A percentile compares a stretch with the other conserved stretches of the same genome.
These are phyloP conservation scores for Temnothorax curvispinosus DNA, from an alignment of 1,140 invertebrate species.

Conservation along the genomic window DNA sequence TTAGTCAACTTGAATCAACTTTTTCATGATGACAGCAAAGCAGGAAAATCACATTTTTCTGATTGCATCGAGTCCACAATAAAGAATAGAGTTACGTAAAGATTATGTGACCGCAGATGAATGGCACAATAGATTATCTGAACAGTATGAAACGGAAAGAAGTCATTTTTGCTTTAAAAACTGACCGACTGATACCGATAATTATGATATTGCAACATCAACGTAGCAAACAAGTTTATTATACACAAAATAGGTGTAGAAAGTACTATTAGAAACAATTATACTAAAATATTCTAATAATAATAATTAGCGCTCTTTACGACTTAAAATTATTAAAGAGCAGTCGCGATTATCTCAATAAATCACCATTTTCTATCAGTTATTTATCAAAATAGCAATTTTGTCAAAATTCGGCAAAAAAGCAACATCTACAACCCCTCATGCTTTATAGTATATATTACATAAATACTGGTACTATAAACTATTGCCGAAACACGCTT, in stretches of 20 bases:
- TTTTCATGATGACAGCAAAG: not conserved
- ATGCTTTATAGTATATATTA: not conserved
- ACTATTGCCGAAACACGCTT: not conserved
- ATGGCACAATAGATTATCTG: constrained; percentile 23
- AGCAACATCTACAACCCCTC: not conserved
- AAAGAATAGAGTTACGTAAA: constrained; percentile 32
- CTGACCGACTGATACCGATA: not conserved
- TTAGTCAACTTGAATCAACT: not conserved
- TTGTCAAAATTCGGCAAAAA: not conserved
- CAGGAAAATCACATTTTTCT: constrained; percentile 13
- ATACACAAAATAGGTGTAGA: not conserved
- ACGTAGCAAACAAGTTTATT: not conserved
- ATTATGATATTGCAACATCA: constrained; percentile 1
- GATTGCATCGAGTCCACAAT: not conserved
- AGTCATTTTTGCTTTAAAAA: constrained; percentile 30
- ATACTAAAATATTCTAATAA: not conserved
- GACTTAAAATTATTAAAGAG: too few relatives aligned
- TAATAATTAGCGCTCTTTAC: too few relatives aligned
- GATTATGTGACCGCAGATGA: constrained; percentile 21
- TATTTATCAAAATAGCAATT: not conserved
- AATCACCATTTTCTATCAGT: too few relatives aligned
- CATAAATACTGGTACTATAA: not conserved
- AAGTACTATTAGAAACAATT: not conserved
- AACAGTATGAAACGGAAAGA: constrained; percentile 27
- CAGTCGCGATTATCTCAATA: too few relatives aligned